Base-by-base conservation (phyloP, 2,113 vertebrate genomes). In the Collichthys lucidus region DNA sequence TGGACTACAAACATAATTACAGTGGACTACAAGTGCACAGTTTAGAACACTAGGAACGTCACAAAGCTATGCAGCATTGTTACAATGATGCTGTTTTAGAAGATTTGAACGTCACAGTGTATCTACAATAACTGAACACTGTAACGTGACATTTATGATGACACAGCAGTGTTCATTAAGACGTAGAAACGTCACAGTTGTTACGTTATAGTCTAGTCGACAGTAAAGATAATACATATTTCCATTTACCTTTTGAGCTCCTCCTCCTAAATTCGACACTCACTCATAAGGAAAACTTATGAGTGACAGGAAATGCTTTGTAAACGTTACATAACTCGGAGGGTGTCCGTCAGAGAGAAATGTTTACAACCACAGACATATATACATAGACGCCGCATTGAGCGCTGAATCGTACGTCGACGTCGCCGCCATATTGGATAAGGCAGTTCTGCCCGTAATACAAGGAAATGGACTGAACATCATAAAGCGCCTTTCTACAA, bases 361-460 rank as follows among this genome's bases (percentile, higher is more conserved):
- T 20, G 24, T 80, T 70, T 10, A n/a, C 50, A 53, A 4, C 20
- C 19, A 92, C 91, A 26, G 26, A 26, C 26, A n/a, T n/a, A n/a
- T n/a, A n/a, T n/a, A n/a, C n/a, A n/a, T n/a, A n/a, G n/a, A n/a
- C n/a, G n/a, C n/a, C n/a, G n/a, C n/a, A n/a, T n/a, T n/a, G n/a
- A n/a, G n/a, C n/a, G n/a, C n/a, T n/a, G n/a, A n/a, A n/a, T n/a
- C n/a, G n/a, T n/a, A n/a, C n/a, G n/a, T n/a, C n/a, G n/a, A n/a
- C n/a, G n/a, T n/a, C n/a, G n/a, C n/a, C n/a, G n/a, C n/a, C n/a
- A n/a, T n/a, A n/a, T n/a, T n/a, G n/a, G n/a, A n/a, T n/a, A n/a
- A n/a, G n/a, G n/a, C n/a, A n/a, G n/a, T n/a, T n/a, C n/a, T n/a
- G n/a, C n/a, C n/a, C n/a, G n/a, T n/a, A n/a, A n/a, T n/a, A n/a